phyloP scores from a whole-genome alignment of 2,113 vertebrate genomes.

The Tupaia tana region DNA sequence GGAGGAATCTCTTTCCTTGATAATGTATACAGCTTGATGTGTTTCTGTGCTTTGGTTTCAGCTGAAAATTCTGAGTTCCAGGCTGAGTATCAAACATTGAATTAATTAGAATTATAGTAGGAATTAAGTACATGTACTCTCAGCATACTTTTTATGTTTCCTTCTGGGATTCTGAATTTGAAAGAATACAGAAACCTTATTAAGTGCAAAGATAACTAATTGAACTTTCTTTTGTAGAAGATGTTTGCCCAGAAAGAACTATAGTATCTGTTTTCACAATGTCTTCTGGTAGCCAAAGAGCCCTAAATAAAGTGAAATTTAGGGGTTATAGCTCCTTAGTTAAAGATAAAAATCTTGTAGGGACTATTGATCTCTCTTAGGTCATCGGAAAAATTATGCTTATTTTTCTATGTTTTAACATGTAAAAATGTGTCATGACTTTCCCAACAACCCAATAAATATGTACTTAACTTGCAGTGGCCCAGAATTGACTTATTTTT shows the following conservation, averaged over 20 bases:
- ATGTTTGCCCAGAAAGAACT: constrained; percentile 36
- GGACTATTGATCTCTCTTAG: not conserved
- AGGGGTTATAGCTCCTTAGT: not conserved
- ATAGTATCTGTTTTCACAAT: not conserved
- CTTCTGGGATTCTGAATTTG: constrained; percentile 33
- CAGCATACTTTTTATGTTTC: constrained; percentile 25
- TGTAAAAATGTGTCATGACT: too few relatives aligned
- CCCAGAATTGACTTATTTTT: not conserved
- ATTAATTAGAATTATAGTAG: constrained; percentile 29
- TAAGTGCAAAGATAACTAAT: not conserved
- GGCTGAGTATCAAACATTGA: not conserved
- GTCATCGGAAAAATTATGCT: too few relatives aligned
- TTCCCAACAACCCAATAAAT: not conserved
- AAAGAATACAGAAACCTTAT: not conserved
- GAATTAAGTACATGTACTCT: not conserved
- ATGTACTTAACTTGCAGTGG: constrained; percentile 25
- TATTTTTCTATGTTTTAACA: too few relatives aligned
- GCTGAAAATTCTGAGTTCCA: constrained; percentile 51
- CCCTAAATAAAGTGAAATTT: not conserved
- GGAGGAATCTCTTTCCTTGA: not conserved
- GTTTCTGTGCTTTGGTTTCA: constrained; percentile 50
- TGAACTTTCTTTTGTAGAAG: not conserved
- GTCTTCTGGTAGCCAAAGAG: not conserved
- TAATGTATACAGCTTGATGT: not conserved
- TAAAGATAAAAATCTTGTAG: not conserved